A percentile compares a stretch with the other conserved stretches of the same genome.
These are phyloP conservation scores for Xanthorhoe designata DNA, from an alignment of 2,888 invertebrate species.

Conservation along the genomic window DNA sequence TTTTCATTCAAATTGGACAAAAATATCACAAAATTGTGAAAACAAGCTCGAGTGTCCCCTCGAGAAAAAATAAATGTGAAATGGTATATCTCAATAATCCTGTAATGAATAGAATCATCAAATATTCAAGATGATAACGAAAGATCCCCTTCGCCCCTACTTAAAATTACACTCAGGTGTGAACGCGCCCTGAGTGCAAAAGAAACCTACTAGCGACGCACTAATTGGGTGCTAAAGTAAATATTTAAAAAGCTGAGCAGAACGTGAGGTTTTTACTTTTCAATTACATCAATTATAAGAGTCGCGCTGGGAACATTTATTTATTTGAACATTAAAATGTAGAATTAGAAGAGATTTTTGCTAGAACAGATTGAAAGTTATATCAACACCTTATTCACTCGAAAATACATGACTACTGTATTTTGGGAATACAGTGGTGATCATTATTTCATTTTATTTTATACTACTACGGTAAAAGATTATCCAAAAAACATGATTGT, in stretches of 20 bases:
- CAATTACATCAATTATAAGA: constrained; percentile 79
- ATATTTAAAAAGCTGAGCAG: constrained; percentile 79
- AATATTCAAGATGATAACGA: neutral
- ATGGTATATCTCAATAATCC: neutral
- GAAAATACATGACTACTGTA: too few species aligned
- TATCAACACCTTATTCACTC: too few species aligned
- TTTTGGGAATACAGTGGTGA: too few species aligned
- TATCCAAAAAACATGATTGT: too few species aligned
- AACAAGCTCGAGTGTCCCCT: neutral
- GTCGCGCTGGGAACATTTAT: constrained; percentile 57
- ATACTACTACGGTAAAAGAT: too few species aligned
- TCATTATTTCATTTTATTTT: too few species aligned
- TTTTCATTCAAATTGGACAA: too few species aligned
- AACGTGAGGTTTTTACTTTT: constrained; percentile 77
- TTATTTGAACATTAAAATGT: constrained; percentile 2
- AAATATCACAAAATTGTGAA: neutral
- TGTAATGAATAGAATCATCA: neutral
- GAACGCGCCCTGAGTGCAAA: constrained; percentile 51
- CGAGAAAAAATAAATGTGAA: neutral
- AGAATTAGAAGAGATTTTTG: neutral
- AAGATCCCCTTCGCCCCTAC: neutral
- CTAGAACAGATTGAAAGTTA: too few species aligned
- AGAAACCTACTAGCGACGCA: constrained; percentile 65
- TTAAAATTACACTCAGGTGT: constrained; percentile 21
- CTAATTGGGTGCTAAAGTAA: constrained; percentile 82